These are phyloP conservation scores for Conchocele bisecta DNA, from an alignment of 2,888 invertebrate species.

Conservation along the genomic window DNA sequence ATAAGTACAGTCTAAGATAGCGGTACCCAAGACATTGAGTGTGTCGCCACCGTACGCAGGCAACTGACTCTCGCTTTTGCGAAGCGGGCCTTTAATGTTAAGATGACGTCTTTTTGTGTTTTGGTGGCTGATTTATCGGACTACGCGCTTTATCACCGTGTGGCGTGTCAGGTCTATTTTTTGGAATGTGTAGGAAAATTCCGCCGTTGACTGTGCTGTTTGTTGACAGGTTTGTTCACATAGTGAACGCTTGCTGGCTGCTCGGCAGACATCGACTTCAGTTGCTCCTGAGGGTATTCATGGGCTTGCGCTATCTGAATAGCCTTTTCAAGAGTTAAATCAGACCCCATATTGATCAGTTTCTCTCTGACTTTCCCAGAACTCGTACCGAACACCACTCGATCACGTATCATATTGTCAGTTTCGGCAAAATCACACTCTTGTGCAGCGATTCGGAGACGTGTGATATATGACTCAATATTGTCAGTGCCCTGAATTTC, in stretches of 20 bases:
- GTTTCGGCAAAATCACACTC: constrained; percentile 4
- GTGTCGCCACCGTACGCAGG: too few species aligned
- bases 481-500: constrained; percentile 3
- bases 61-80: too few species aligned
- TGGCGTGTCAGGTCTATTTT: too few species aligned
- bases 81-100: too few species aligned
- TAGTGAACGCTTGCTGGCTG: constrained; percentile 2
- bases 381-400: constrained; percentile 12
- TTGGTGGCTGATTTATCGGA: too few species aligned
- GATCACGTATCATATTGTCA: constrained; percentile 23
- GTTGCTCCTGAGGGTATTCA: constrained; percentile 16
- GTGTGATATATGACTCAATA: constrained; percentile 7
- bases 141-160: too few species aligned
- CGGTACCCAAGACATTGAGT: too few species aligned
- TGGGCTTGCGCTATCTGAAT: constrained; percentile 13
- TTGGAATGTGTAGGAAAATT: too few species aligned
- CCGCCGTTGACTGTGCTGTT: too few species aligned
- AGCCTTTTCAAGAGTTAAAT: constrained; percentile 12
- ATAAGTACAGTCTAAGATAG: background rate
- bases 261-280: background rate
- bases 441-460: background rate
- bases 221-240: too few species aligned
- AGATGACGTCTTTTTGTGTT: too few species aligned
- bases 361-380: constrained; percentile 11
- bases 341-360: constrained; percentile 10